Conservation (phyloP, 2,797 vertebrate genomes). For the Enteromius fasciolatus region DNA sequence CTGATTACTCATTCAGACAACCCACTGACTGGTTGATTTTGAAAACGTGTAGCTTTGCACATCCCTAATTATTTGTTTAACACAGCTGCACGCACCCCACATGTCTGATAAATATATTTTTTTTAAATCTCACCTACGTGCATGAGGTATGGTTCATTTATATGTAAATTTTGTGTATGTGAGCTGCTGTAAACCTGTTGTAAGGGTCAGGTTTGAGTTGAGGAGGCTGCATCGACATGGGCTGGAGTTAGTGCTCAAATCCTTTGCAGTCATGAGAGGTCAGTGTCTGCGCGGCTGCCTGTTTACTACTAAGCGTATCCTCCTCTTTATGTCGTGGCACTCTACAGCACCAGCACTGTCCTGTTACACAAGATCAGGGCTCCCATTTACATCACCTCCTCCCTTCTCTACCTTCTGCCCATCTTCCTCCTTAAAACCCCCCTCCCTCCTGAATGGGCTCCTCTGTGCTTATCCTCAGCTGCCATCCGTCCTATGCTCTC, state of each 20-base stretch:
- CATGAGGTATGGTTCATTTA: background rate
- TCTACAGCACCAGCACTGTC: conserved; percentile 28
- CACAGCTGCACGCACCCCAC: background rate
- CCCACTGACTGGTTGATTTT: conserved; percentile 7
- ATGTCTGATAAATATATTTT: background rate
- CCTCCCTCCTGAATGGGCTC: conserved; percentile 14
- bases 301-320: conserved; percentile 3
- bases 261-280: conserved; percentile 4
- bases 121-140: background rate
- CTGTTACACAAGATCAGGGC: conserved; percentile 55
- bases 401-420: conserved; percentile 2
- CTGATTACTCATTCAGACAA: background rate
- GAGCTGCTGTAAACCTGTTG: background rate
- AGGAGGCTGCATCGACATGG: background rate
- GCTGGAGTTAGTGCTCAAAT: conserved; percentile 1
- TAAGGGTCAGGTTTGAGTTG: conserved; percentile 8
- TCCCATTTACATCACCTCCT: conserved; percentile 19
- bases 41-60: background rate
- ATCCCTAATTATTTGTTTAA: background rate
- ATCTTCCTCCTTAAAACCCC: conserved; percentile 13
- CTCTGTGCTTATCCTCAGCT: conserved; percentile 43
- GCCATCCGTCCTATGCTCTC: conserved; percentile 45
- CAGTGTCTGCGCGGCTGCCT: background rate
- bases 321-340: conserved; percentile 1
- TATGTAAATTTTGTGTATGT: background rate